Evolutionary conservation across 2,797 vertebrate species (phyloP).

Genomic region (Benthosema pterotum): DNA sequence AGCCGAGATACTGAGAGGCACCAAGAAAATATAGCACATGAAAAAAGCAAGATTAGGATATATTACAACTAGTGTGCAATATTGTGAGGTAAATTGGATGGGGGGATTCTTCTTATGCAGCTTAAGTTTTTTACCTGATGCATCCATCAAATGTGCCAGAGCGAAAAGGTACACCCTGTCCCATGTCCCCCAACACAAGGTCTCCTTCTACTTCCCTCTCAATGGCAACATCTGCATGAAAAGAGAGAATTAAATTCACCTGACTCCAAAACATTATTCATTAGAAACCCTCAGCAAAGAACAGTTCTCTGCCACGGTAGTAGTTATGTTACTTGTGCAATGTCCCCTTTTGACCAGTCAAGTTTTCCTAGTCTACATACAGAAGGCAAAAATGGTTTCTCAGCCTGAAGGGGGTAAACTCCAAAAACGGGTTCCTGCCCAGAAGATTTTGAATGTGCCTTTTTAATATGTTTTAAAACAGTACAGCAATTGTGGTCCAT

Average conservation of each 20-base stretch:
- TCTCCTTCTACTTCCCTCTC: slow-evolving; percentile 93
- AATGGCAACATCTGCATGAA: slow-evolving; percentile 86
- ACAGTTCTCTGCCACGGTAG: too few species aligned
- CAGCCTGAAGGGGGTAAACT: too few species aligned
- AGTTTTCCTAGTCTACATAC: too few species aligned
- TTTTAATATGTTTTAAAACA: too few species aligned
- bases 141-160: slow-evolving; percentile 93
- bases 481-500: too few species aligned
- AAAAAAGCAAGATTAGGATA: slow-evolving; percentile 1
- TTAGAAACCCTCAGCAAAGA: too few species aligned
- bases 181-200: slow-evolving; percentile 90
- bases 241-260: background rate
- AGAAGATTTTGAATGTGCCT: too few species aligned
- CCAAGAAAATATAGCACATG: background rate
- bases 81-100: too few species aligned
- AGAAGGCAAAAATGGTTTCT: too few species aligned
- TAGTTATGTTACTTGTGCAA: too few species aligned
- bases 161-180: slow-evolving; percentile 90
- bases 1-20: slow-evolving; percentile 87
- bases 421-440: too few species aligned
- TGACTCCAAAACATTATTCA: background rate
- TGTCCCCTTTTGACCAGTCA: too few species aligned
- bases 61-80: background rate
- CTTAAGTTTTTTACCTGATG: slow-evolving; percentile 82
- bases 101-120: background rate